phyloP scores from a whole-genome alignment of 2,888 invertebrate genomes.

The Tetrapedia diversipes region DNA sequence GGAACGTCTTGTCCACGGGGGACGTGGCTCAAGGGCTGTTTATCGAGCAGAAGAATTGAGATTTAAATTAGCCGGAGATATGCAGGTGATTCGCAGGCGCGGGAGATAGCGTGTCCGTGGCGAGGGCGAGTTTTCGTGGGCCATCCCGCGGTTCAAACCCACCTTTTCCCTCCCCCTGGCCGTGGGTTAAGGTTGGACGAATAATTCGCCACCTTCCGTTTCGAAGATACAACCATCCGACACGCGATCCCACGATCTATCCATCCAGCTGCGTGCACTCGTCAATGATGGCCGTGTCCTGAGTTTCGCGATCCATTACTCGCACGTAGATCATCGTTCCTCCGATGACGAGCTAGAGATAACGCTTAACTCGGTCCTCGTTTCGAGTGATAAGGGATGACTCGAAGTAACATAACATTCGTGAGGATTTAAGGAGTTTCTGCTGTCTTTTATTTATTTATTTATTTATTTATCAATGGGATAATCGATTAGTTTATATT shows the following conservation, averaged over 20 bases:
- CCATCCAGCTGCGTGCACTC: constrained; percentile 64
- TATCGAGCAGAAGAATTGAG: constrained; percentile 47
- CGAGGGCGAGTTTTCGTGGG: not conserved
- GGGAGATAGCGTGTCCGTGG: constrained; percentile 34
- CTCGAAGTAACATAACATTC: too few species aligned
- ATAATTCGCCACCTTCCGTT: constrained; percentile 72
- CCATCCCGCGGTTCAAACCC: constrained; percentile 13
- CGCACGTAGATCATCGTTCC: constrained; percentile 62
- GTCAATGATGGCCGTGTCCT: constrained; percentile 61
- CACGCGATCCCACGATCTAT: constrained; percentile 77
- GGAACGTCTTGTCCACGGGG: not conserved
- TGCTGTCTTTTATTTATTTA: too few species aligned
- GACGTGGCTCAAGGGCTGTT: constrained; percentile 21
- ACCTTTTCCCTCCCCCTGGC: not conserved
- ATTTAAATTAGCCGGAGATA: constrained; percentile 58
- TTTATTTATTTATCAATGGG: too few species aligned
- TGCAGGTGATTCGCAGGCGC: constrained; percentile 24
- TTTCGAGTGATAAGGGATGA: too few species aligned
- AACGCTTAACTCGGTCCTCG: too few species aligned
- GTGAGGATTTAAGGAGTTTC: too few species aligned
- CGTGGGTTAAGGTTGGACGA: constrained; percentile 52
- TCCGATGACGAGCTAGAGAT: constrained; percentile 34
- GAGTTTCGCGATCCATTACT: constrained; percentile 63
- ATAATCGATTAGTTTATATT: too few species aligned
- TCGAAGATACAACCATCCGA: constrained; percentile 64